Evolutionary conservation across 2,888 invertebrate species (phyloP), one percentile per base, ranked within the genome.

Genomic region (Holacanthella duospinosa): DNA sequence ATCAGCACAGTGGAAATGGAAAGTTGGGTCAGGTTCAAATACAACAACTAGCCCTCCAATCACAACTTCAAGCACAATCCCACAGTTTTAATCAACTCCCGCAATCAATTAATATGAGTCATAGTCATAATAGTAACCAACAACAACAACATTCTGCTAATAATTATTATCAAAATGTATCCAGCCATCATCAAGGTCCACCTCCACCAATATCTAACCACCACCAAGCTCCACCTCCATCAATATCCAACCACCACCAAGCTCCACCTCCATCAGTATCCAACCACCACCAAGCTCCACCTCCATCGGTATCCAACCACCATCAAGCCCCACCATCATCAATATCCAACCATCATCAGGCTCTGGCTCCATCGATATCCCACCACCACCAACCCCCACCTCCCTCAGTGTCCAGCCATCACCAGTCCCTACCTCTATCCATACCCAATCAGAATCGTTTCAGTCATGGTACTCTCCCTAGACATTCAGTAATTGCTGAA

Each of bases 301-400:
- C 64, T 61, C 60, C 60, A 60, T 59, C 67, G 68, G 60, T 63
- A 63, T 57, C 58, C 67, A 60, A 68, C 69, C 19, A 59, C 68
- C 29, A 67, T 68, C 43, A 71, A 71, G 55, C 63, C 67, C n/a
- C 68, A 67, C 59, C 64, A 65, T 43, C 55, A 65, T 29, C 61
- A 56, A 29, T 43, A 60, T 63, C 64, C 48, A 61, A 61, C 43
- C 68, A 71, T 58, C 66, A 64, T 57, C 58, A n/a, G n/a, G n/a
- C n/a, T n/a, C n/a, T n/a, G n/a, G n/a, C 64, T 61, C 60, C 60
- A 60, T 59, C 67, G 68, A 60, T 63, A 63, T 57, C 58, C 67
- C 58, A 68, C 69, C 19, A 59, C 68, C 29, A 67, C 69, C 43
- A 71, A 71, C 55, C 63, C 67, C n/a, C 68, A 67, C 58, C 64